Base-by-base conservation (phyloP, 2,797 vertebrate genomes). In the Danio kyathit region DNA sequence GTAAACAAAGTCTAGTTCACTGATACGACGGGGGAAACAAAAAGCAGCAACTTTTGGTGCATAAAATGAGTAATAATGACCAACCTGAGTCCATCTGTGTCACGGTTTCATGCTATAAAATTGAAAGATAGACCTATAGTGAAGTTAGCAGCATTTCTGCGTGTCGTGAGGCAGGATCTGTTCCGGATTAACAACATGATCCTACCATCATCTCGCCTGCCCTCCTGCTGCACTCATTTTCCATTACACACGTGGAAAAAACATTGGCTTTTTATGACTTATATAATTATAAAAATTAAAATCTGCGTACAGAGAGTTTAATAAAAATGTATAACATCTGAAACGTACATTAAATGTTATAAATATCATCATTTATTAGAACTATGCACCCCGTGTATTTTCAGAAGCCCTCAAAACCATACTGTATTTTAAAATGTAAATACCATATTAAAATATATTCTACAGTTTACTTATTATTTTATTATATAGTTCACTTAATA, bases 181-280 rank as follows among this genome's bases (percentile, higher is more conserved):
- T 60, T 54, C n/a, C n/a, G 82, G 85, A 89, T 88, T 88, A 88
- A 69, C 63, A 16, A n/a, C 74, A 78, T 7, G 72, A 88, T 83
- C 29, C 29, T 76, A 82, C 74, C 6, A 13, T 80, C 63, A 66
- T 70, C 67, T 76, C 80, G 52, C 48, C 71, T 83, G 56, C 75
- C 74, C 80, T 76, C 71, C 80, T 60, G 44, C 84, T 64, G 59
- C 57, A 54, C 76, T 69, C 66, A 52, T 52, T 14, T 38, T 46
- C 43, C 19, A 29, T 48, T 49, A 61, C 44, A 74, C 61, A 41
- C n/a, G 38, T 46, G 9, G n/a, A n/a, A 29, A 29, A 29, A 29
- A 29, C 29, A 29, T 29, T 29, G 29, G 29, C 29, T 29, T 29
- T 29, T 29, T 29, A 29, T 29, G 29, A 29, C 29, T 29, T 29